phyloP scores from a whole-genome alignment of 2,888 invertebrate genomes.

The Boloria selene region DNA sequence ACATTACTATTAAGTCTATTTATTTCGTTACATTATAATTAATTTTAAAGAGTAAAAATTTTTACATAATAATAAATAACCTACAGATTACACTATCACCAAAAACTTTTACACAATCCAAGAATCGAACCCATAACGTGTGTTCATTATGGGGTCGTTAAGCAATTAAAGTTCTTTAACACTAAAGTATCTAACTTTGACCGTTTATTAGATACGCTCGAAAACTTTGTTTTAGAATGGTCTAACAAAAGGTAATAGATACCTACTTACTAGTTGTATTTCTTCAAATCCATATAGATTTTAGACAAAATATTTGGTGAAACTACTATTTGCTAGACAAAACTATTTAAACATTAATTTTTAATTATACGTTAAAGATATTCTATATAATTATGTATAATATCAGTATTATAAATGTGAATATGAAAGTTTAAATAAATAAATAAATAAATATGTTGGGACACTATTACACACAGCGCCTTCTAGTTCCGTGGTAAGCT shows the following conservation, averaged over 20 bases:
- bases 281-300: slow-evolving; percentile 9
- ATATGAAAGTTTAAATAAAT: no score
- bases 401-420: no score
- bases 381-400: no score
- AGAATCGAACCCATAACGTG: neutral
- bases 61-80: no score
- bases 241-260: slow-evolving; percentile 4
- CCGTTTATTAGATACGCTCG: slow-evolving; percentile 16
- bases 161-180: slow-evolving; percentile 1
- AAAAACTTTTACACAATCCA: no score
- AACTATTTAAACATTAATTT: neutral
- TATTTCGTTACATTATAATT: no score
- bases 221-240: slow-evolving; percentile 14
- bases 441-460: no score
- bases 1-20: no score
- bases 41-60: no score
- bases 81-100: no score
- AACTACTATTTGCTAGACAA: neutral
- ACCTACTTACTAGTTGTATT: slow-evolving; percentile 2
- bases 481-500: no score
- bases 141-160: neutral
- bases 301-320: slow-evolving; percentile 4
- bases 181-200: slow-evolving; percentile 10
- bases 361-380: neutral
- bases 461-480: no score